phyloP scores from a whole-genome alignment of 1,140 invertebrate species.

The Parasteatoda tepidariorum region DNA sequence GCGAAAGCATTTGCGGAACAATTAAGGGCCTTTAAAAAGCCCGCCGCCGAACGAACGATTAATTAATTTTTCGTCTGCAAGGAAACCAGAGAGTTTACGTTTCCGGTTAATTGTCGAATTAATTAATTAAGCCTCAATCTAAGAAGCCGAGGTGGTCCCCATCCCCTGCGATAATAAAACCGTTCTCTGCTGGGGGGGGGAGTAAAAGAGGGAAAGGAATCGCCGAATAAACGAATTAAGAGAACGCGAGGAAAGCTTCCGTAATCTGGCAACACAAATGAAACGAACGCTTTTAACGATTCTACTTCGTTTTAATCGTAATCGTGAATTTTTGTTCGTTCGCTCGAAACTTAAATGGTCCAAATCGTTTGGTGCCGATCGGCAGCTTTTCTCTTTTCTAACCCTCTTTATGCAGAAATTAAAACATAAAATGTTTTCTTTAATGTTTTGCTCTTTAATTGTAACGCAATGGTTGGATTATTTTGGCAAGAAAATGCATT shows the following conservation, averaged over 20 bases:
- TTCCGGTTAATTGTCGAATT: constrained; percentile 59
- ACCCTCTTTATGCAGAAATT: constrained; percentile 6
- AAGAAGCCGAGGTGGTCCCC: constrained; percentile 15
- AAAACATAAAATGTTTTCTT: constrained; percentile 47
- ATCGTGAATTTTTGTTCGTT: constrained; percentile 51
- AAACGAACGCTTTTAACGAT: constrained; percentile 59
- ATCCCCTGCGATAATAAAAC: constrained; percentile 49
- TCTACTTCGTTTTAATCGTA: constrained; percentile 59
- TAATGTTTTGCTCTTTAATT: constrained; percentile 30
- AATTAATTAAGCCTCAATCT: constrained; percentile 60
- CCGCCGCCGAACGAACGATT: constrained; percentile 55
- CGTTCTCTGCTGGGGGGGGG: constrained; percentile 11
- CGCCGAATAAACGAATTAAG: constrained; percentile 59
- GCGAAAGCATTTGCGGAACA: constrained; percentile 56
- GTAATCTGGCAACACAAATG: constrained; percentile 59
- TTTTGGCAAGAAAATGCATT: constrained; percentile 40
- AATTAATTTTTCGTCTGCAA: constrained; percentile 57
- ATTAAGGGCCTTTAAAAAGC: constrained; percentile 59
- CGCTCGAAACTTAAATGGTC: constrained; percentile 36
- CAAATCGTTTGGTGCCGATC: constrained; percentile 48
- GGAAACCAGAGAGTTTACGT: constrained; percentile 57
- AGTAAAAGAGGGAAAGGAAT: constrained; percentile 28
- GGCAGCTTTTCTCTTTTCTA: constrained; percentile 28
- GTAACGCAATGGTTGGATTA: constrained; percentile 19
- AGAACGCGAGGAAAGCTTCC: constrained; percentile 55